These are phyloP conservation scores for Diglossa cyanea DNA, from an alignment of 2,797 vertebrate genomes.

Conservation along the genomic window DNA sequence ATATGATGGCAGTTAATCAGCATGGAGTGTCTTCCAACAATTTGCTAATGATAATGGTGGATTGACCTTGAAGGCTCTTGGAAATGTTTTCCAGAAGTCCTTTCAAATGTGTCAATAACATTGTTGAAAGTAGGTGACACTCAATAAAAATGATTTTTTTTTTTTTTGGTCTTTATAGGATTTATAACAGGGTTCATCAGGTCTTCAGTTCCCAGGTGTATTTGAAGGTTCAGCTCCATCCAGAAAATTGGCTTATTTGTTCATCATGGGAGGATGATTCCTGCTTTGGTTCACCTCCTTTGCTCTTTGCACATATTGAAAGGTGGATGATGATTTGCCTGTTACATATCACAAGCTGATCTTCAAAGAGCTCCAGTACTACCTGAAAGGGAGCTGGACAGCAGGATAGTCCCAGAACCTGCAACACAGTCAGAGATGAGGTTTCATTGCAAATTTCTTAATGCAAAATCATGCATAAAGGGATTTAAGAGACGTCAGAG, in stretches of 20 bases:
- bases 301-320: not conserved
- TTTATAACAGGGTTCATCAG: not conserved
- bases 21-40: conserved; percentile 44
- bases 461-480: not conserved
- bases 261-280: not conserved
- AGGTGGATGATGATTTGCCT: not conserved
- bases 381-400: not conserved
- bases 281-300: not conserved
- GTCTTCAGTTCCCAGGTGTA: not conserved
- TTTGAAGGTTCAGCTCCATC: not conserved
- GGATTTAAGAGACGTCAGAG: not conserved
- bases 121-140: not conserved
- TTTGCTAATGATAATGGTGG: conserved; percentile 14
- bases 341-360: not conserved
- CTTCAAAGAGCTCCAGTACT: not conserved
- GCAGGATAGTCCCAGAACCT: not conserved
- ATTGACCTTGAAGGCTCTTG: conserved; percentile 36
- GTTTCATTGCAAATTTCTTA: not conserved
- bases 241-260: not conserved
- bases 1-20: conserved; percentile 67
- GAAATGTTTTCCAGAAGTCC: conserved; percentile 11
- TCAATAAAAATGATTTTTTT: not conserved
- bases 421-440: not conserved
- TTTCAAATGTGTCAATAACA: not conserved
- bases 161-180: not conserved